A percentile compares a stretch with the other conserved stretches of the same genome.
Evolutionary conservation across 2,888 invertebrate species (phyloP).

Genomic region (Metopia argyrocephala): DNA sequence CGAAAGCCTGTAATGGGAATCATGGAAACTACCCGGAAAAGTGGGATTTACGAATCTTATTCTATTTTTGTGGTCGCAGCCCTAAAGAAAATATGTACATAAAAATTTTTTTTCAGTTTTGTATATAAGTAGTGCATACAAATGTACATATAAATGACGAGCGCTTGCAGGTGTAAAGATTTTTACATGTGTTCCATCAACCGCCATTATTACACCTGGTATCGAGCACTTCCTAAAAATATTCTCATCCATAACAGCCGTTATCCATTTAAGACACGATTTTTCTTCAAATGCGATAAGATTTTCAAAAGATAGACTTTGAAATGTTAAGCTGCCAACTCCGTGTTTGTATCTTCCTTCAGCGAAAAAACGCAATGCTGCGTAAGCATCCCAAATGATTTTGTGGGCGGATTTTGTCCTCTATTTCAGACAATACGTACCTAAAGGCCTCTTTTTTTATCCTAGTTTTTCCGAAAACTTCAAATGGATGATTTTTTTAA

Average conservation of each 20-base stretch:
- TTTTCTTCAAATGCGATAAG: not conserved
- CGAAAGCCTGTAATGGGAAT: not conserved
- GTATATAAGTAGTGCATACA: not conserved
- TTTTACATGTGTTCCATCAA: constrained; percentile 8
- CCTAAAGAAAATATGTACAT: constrained; percentile 1
- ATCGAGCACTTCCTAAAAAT: not conserved
- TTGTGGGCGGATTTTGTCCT: not conserved
- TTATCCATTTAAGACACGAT: not conserved
- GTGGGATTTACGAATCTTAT: not conserved
- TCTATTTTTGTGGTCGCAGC: not conserved
- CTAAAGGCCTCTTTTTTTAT: not conserved
- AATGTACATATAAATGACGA: not conserved
- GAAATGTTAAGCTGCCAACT: not conserved
- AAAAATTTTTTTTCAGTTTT: not conserved
- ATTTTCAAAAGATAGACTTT: constrained; percentile 6
- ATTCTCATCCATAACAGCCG: not conserved
- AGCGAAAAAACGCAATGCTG: not conserved
- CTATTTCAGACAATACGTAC: not conserved
- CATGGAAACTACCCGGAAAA: not conserved
- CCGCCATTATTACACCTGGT: not conserved
- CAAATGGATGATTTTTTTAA: no score
- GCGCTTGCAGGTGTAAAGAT: not conserved
- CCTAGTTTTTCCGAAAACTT: not conserved
- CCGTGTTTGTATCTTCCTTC: not conserved
- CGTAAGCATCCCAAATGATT: not conserved